A percentile compares a stretch with the other conserved stretches of the same genome.
phyloP scores from a whole-genome alignment of 2,797 vertebrate species.

The Urocyon cinereoargenteus region DNA sequence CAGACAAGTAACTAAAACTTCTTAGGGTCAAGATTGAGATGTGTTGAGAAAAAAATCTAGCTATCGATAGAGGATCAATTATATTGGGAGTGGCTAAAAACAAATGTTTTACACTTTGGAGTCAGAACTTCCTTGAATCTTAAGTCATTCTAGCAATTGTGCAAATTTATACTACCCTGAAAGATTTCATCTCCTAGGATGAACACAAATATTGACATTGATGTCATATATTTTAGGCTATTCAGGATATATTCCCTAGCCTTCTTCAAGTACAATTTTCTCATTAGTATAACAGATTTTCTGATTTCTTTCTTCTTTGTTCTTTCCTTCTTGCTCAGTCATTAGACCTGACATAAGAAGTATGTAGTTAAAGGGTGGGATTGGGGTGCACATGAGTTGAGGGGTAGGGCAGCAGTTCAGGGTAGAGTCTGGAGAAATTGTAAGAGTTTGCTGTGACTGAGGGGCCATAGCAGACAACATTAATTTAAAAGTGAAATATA shows the following conservation, averaged over 20 bases:
- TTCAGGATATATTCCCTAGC: conserved; percentile 21
- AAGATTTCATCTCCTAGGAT: conserved; percentile 13
- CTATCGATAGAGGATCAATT: neutral
- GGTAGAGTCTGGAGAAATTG: neutral
- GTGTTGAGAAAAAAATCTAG: neutral
- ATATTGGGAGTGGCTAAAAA: neutral
- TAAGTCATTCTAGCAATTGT: neutral
- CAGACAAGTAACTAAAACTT: neutral
- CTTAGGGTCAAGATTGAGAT: neutral
- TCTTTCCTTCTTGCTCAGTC: neutral
- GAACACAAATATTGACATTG: neutral
- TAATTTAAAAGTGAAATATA: conserved; percentile 20
- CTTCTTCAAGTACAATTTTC: conserved; percentile 36
- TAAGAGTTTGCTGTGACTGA: neutral
- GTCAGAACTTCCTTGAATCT: neutral
- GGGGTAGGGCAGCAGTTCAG: neutral
- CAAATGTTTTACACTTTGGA: neutral
- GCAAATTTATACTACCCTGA: neutral
- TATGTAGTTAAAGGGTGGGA: neutral
- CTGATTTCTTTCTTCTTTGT: neutral
- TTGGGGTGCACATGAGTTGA: neutral
- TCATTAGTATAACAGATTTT: conserved; percentile 21
- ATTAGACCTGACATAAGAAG: neutral
- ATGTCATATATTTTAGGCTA: conserved; percentile 22
- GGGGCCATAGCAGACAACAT: neutral